Evolutionary conservation across 2,797 vertebrate genomes (phyloP), one percentile per base, ranked within the genome.

Genomic region (Antrozous pallidus): DNA sequence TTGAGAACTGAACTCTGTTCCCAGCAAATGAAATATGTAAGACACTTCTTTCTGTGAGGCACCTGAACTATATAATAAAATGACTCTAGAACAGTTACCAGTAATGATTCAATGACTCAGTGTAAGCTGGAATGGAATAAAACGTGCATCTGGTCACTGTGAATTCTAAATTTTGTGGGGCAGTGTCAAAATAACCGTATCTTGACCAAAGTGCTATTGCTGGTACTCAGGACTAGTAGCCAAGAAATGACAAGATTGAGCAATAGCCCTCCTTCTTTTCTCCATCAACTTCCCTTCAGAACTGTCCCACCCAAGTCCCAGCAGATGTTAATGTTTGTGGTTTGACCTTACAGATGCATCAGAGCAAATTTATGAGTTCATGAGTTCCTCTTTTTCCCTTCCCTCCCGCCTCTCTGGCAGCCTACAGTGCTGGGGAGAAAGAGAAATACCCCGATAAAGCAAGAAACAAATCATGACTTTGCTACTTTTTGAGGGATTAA

Each of bases 231-330:
- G n/a, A 82, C 33, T 45, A 80, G 26, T 13, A 58, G 22, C 33
- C 31, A 63, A 85, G 56, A 71, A 40, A 63, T 49, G 18, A 20
- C 45, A 84, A 93, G 51, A 10, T 51, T 96, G 90, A 94, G 78
- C 88, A 96, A 96, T 2, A 78, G 5, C 12, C 20, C n/a, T 2
- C 20, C 20, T 16, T 28, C 28, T 56, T 65, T 70, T 16, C 69
- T 83, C 18, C 3, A 45, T n/a, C 20, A 1, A 75, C 56, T 94
- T 96, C 93, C 86, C 45, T 58, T 95, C 33, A 65, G 75, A 94
- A 58, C 42, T 67, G 49, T 40, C 26, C 31, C 65, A n/a, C 85
- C 78, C 69, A 47, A 42, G 69, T 65, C 54, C 42, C 18, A 26
- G 45, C 95, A 88, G 95, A 92, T 33, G 58, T 88, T 78, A 36